Conservation (phyloP, 1,140 invertebrate genomes). For the Apis florea region DNA sequence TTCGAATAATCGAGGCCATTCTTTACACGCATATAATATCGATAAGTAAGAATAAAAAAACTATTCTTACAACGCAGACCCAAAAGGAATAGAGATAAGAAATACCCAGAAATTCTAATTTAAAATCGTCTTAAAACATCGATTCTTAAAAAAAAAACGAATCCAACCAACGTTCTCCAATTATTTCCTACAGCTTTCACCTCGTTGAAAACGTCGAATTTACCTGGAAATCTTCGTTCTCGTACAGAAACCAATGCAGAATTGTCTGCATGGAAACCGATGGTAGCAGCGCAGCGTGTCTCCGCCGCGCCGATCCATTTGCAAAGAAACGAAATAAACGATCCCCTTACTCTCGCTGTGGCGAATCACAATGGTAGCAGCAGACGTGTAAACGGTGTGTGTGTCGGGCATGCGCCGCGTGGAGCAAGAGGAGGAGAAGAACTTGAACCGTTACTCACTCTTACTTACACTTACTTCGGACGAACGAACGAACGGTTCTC, state of each 20-base stretch:
- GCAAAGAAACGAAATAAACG: constrained; percentile 13
- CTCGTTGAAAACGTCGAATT: no score
- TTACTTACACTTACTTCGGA: constrained; percentile 47
- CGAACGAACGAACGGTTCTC: constrained; percentile 46
- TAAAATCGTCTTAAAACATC: no score
- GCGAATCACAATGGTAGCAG: constrained; percentile 10
- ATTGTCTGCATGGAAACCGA: neutral
- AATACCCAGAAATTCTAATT: no score
- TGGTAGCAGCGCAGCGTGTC: neutral
- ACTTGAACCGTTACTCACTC: constrained; percentile 53
- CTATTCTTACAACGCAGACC: no score
- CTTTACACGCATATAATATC: neutral
- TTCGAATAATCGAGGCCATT: neutral
- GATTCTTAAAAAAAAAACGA: no score
- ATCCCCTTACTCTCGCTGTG: neutral
- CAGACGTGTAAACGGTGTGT: constrained; percentile 5
- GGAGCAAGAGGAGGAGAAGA: constrained; percentile 23
- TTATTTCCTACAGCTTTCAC: no score
- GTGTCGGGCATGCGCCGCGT: neutral
- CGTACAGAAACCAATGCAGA: neutral
- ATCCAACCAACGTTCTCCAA: no score
- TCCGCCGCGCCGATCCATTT: no score
- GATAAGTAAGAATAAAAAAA: no score
- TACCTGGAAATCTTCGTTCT: no score
- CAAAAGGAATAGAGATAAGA: no score